Evolutionary conservation across 1,140 invertebrate species (phyloP).

Genomic region (Drosophila kanapiae): DNA sequence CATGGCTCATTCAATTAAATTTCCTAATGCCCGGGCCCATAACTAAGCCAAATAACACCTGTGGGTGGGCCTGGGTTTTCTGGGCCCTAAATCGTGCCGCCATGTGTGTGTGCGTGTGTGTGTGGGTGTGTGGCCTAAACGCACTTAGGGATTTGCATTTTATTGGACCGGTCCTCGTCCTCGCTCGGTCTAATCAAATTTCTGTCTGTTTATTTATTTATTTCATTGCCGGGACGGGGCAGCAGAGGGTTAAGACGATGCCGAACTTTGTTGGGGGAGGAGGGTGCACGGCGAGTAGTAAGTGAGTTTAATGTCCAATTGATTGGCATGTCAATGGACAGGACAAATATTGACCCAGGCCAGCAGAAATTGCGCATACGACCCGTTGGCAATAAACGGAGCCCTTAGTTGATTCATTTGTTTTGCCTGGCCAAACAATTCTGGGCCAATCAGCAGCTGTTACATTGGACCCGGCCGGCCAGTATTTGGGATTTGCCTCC

Average conservation of each 20-base stretch:
- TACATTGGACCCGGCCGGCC: neutral
- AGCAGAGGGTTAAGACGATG: slow-evolving; percentile 1
- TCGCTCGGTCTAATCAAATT: slow-evolving; percentile 65
- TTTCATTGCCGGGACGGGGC: slow-evolving; percentile 14
- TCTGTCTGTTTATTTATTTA: slow-evolving; percentile 69
- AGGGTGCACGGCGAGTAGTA: slow-evolving; percentile 4
- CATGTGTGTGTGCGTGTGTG: neutral
- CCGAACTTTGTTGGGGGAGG: neutral
- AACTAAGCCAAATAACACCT: neutral
- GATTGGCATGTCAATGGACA: slow-evolving; percentile 59
- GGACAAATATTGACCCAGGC: slow-evolving; percentile 39
- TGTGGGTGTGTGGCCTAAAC: slow-evolving; percentile 34
- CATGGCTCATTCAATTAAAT: neutral
- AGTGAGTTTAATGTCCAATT: slow-evolving; percentile 60
- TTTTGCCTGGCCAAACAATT: slow-evolving; percentile 54
- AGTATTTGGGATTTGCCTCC: neutral
- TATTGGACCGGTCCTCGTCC: slow-evolving; percentile 33
- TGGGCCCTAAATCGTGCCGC: slow-evolving; percentile 40
- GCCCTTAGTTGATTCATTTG: slow-evolving; percentile 61
- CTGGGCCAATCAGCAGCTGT: slow-evolving; percentile 36
- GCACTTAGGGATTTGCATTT: slow-evolving; percentile 66
- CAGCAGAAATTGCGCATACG: slow-evolving; percentile 61
- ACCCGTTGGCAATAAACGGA: slow-evolving; percentile 49
- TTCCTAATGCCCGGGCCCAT: neutral
- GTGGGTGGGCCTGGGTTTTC: neutral